A percentile compares a stretch with the other conserved stretches of the same genome.
phyloP scores from a whole-genome alignment of 2,113 vertebrate species.

The Peromyscus polionotus region DNA sequence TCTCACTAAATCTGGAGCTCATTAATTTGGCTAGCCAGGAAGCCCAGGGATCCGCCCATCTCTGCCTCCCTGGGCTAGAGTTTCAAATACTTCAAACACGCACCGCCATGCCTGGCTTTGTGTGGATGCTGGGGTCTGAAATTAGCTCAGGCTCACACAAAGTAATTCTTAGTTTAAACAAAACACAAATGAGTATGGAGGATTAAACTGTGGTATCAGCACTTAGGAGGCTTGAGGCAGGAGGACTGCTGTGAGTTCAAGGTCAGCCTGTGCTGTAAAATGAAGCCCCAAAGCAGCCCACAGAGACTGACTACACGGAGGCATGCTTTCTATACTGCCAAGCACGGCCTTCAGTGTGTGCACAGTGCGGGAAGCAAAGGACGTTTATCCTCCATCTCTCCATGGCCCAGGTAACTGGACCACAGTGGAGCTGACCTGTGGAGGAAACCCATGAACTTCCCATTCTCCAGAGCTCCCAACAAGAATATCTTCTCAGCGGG shows the following conservation, averaged over 20 bases:
- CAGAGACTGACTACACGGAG: not conserved
- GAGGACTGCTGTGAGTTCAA: not conserved
- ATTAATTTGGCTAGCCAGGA: not conserved
- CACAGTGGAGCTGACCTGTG: not conserved
- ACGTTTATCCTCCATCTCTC: not conserved
- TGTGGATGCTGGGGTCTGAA: not conserved
- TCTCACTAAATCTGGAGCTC: not conserved
- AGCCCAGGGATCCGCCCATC: not conserved
- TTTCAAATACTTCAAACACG: not conserved
- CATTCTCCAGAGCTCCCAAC: not conserved
- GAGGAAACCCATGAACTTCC: not conserved
- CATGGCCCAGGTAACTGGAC: not conserved
- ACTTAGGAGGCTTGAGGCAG: not conserved
- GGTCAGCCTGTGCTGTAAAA: too few species aligned
- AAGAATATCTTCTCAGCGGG: not conserved
- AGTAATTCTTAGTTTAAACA: conserved; percentile 19
- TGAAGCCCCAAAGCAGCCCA: not conserved
- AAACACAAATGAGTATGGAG: not conserved
- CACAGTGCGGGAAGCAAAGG: not conserved
- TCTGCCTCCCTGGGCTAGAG: not conserved
- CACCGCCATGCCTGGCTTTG: not conserved
- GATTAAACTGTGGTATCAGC: not conserved
- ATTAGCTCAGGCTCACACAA: not conserved
- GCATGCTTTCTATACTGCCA: not conserved
- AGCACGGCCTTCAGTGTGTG: not conserved